Conservation (phyloP, 2,113 vertebrate genomes). For the Ammodramus savannarum region DNA sequence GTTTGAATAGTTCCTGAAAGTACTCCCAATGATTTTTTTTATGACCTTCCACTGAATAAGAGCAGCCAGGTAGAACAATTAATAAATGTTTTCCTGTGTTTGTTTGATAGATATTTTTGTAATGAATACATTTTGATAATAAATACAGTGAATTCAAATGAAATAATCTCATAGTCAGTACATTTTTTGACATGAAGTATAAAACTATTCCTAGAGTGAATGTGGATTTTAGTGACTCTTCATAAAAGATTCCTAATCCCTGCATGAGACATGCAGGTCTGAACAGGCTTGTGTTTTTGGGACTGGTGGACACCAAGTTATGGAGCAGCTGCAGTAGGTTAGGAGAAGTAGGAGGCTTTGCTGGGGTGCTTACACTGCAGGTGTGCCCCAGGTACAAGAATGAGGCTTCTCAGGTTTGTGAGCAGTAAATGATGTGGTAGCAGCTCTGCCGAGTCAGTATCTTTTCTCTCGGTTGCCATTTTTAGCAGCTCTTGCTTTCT, state of each 20-base stretch:
- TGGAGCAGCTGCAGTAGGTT: not conserved
- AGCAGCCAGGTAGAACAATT: not conserved
- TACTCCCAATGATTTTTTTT: not conserved
- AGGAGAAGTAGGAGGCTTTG: not conserved
- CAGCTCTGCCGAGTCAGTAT: not conserved
- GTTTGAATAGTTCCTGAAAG: not conserved
- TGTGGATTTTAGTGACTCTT: not conserved
- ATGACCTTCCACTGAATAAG: not conserved
- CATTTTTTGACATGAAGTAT: not conserved
- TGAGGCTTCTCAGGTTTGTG: not conserved
- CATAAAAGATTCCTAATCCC: not conserved
- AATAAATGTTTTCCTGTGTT: not conserved
- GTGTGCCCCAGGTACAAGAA: rapidly evolving
- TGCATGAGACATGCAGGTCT: not conserved
- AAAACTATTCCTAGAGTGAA: not conserved
- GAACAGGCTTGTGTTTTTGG: not conserved
- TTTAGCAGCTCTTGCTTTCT: not conserved
- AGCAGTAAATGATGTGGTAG: rapidly evolving
- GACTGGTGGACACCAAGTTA: not conserved
- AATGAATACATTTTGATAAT: not conserved
- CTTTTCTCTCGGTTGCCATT: not conserved
- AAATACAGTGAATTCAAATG: not conserved
- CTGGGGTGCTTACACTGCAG: rapidly evolving
- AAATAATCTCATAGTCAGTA: not conserved
- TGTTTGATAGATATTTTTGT: not conserved